Conservation (phyloP, 2,113 vertebrate species). For the Mustelus asterias region DNA sequence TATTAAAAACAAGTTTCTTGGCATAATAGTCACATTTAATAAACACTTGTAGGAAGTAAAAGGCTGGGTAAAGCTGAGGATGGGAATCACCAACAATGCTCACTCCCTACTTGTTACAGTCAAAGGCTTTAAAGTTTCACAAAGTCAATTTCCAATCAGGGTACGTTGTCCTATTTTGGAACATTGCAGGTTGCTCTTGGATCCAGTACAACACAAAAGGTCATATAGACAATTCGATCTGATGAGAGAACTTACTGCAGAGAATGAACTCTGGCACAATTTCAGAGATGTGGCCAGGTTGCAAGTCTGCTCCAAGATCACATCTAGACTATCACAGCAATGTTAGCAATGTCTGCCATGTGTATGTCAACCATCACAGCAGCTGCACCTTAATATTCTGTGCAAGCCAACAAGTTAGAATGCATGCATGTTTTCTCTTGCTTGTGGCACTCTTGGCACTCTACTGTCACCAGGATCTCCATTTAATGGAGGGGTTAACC, state of each 20-base stretch:
- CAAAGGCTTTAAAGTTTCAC: neutral
- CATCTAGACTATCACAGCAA: neutral
- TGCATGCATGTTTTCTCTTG: neutral
- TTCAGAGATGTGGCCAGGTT: neutral
- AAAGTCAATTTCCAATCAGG: neutral
- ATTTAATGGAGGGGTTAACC: neutral
- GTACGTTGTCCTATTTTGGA: neutral
- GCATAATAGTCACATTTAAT: neutral
- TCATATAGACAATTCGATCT: neutral
- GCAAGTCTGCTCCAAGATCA: neutral
- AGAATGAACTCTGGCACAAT: neutral
- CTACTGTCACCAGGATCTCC: neutral
- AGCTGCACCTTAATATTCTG: neutral
- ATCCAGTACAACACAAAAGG: neutral
- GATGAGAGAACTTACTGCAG: neutral
- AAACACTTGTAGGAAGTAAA: neutral
- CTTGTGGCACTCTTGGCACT: neutral
- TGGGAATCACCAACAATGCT: neutral
- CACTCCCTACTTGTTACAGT: neutral
- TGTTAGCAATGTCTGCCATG: neutral
- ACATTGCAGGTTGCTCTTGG: neutral
- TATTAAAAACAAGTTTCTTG: neutral
- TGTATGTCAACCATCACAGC: constrained; percentile 10
- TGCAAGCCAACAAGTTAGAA: neutral
- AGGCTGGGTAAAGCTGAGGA: neutral